Base-by-base conservation (phyloP, 2,113 vertebrate genomes). In the Morone saxatilis region DNA sequence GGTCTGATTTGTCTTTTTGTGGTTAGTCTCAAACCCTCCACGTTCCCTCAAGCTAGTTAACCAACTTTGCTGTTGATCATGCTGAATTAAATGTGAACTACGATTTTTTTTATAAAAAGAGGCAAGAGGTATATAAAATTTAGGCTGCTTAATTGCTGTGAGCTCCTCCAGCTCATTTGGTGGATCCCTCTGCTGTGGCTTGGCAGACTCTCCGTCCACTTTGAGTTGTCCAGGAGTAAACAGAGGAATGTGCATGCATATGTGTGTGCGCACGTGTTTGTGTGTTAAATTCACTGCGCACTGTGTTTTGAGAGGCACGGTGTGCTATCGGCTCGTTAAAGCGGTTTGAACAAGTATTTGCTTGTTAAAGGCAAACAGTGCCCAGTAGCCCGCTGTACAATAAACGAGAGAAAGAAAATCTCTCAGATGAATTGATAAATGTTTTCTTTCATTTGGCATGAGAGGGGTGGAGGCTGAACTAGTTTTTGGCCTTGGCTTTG, bases 301-400 rank as follows among this genome's bases (percentile, higher is more conserved):
- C 43, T 85, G 68, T 85, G 63, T 74, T 75, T 19, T 45, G 51
- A 87, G 62, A 62, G 56, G 71, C 65, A 14, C 20, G 10, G 47
- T 53, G 43, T 45, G 67, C 63, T 50, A 61, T 77, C 25, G 0
- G 86, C 90, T 89, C 75, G 60, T 86, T 91, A 79, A 90, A 85
- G 66, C 16, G 3, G 48, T 74, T 60, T 85, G 79, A 90, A 85
- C 81, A 82, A 90, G 83, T 76, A 78, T 90, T 88, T 84, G 81
- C 81, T 89, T 87, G 88, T 88, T 87, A 81, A 89, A 81, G 65
- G 66, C 69, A 80, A 90, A 87, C 66, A 60, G 63, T 7, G 6
- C 63, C 50, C 73, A 67, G 71, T 50, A 70, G 61, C 63, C 60
- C 9, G 1, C 22, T 47, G 45, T 25, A 86, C 80, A 67, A 59